Percentiles rank a stretch among this genome's conserved stretches.
Evolutionary conservation across 2,797 vertebrate species (phyloP).

Genomic region (Loriculus beryllinus): DNA sequence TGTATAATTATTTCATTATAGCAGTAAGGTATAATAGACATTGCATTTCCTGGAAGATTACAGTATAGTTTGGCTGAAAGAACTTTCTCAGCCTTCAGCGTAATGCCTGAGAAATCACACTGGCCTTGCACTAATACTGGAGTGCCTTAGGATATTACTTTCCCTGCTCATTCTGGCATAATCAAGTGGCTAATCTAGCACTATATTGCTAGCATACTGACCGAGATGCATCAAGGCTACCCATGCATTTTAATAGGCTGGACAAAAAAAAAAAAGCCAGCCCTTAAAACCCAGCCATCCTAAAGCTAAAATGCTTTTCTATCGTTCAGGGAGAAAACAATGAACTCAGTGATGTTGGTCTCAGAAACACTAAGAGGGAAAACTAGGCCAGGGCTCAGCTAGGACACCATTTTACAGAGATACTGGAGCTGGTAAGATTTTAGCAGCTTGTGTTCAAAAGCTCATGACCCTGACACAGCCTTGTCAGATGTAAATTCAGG

Average conservation of each 20-base stretch:
- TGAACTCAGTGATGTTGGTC: neutral
- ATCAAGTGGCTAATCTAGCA: neutral
- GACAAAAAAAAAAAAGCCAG: neutral
- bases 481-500: neutral
- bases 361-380: neutral
- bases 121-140: neutral
- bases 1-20: slow-evolving; percentile 69
- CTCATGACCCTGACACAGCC: neutral
- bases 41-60: slow-evolving; percentile 60
- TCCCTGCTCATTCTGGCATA: neutral
- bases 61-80: slow-evolving; percentile 30
- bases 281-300: neutral
- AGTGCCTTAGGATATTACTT: slow-evolving; percentile 14
- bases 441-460: neutral
- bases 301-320: neutral
- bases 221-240: neutral
- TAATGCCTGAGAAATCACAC: slow-evolving; percentile 37
- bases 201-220: neutral
- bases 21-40: slow-evolving; percentile 50
- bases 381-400: slow-evolving; percentile 15
- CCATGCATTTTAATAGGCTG: neutral
- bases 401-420: neutral
- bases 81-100: slow-evolving; percentile 31
- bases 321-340: neutral
- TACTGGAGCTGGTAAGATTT: neutral